Evolutionary conservation across 1,140 invertebrate genomes (phyloP), one percentile per base, ranked within the genome.

Genomic region (Lucilia cuprina): DNA sequence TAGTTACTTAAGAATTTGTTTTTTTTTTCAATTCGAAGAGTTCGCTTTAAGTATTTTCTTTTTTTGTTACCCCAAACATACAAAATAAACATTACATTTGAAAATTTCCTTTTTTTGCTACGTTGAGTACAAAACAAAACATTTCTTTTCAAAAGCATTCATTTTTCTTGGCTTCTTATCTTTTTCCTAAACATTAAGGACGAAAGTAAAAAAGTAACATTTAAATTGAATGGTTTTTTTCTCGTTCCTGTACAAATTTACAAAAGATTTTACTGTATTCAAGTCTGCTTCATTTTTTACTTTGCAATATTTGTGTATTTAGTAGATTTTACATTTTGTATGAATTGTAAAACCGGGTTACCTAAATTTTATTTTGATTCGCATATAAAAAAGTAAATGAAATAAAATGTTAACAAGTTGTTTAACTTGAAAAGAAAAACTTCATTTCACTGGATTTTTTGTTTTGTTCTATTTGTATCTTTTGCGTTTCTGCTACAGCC

Each of bases 371-470:
- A 77, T 41, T 77, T 77, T 35, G 35, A 77, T 77, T 34, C 74
- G 74, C 34, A 77, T 77, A n/a, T 35, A 30, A 75, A 75, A 75
- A 75, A 75, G 30, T 34, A 75, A 30, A 75, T 41, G 34, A 77
- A 77, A 77, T 77, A 77, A 77, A 77, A 41, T 77, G 74, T 35
- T 77, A 77, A 77, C 74, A 77, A 77, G 74, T 77, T 77, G 74
- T 77, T 77, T 77, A 77, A 77, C 41, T 10, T 41, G 41, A 41
- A 41, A 41, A 41, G 41, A 41, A 41, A 41, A 41, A 41, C 74
- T 77, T 60, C 50, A 60, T 60, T 60, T 60, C 50, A n/a, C 50
- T 17, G 50, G 9, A 50, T 60, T 60, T 60, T 60, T 60, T 60
- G 5, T 50, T 50, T 50, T 50, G 14, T 50, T 30, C 14, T 50